Evolutionary conservation across 1,140 invertebrate species (phyloP).

Genomic region (honey bee (Apis mellifera)): DNA sequence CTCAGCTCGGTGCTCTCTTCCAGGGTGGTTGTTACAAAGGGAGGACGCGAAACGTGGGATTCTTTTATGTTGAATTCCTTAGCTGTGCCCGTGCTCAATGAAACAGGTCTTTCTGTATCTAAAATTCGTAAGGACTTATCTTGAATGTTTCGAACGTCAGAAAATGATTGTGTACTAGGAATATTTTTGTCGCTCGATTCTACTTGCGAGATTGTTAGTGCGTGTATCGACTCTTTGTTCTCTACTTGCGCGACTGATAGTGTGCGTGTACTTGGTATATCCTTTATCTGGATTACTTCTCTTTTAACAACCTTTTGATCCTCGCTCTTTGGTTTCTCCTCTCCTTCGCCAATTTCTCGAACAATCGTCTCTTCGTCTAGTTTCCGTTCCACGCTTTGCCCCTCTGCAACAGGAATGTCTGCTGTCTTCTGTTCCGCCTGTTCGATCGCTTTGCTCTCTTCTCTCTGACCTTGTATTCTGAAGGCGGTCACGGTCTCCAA

Average conservation of each 20-base stretch:
- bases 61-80: conserved; percentile 40
- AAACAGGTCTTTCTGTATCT: conserved; percentile 55
- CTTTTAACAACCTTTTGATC: conserved; percentile 63
- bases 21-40: conserved; percentile 11
- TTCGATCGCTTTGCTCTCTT: background rate
- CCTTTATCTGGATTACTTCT: conserved; percentile 40
- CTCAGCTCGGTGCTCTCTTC: conserved; percentile 22
- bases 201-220: conserved; percentile 40
- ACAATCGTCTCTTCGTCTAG: background rate
- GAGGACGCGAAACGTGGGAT: conserved; percentile 29
- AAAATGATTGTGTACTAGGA: conserved; percentile 24
- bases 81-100: conserved; percentile 44
- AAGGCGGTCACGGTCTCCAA: conserved; percentile 64
- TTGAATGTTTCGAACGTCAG: conserved; percentile 13
- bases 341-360: background rate
- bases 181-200: conserved; percentile 32
- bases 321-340: conserved; percentile 22
- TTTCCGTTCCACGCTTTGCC: background rate
- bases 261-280: conserved; percentile 33
- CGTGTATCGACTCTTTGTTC: conserved; percentile 30
- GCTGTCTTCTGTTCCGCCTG: conserved; percentile 19
- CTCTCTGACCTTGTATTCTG: conserved; percentile 1
- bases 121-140: conserved; percentile 61
- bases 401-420: conserved; percentile 48
- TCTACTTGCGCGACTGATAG: conserved; percentile 36